Conservation (phyloP, 1,140 invertebrate species). For the Drosophila bifasciata region DNA sequence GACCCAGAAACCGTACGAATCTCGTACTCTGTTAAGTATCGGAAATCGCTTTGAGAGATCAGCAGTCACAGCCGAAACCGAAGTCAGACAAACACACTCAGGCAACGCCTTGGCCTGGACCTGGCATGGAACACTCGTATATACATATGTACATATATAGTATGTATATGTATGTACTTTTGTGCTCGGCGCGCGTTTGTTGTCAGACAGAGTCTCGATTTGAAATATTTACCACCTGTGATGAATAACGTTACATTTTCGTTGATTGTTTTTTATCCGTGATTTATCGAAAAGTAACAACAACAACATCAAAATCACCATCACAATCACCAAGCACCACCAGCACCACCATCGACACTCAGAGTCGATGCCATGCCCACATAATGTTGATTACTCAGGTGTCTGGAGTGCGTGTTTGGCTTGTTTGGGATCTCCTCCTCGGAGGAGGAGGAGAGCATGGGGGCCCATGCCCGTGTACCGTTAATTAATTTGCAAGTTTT, state of each 20-base stretch:
- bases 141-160: too few relatives aligned
- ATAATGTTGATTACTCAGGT: conserved; percentile 79
- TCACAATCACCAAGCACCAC: conserved; percentile 22
- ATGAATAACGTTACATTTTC: conserved; percentile 81
- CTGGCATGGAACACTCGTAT: not conserved
- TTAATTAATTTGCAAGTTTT: conserved; percentile 79
- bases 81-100: conserved; percentile 19
- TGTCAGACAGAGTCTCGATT: conserved; percentile 67
- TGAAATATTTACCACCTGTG: conserved; percentile 80
- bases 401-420: conserved; percentile 52
- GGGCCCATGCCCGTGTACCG: conserved; percentile 64
- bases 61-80: conserved; percentile 5
- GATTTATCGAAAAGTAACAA: conserved; percentile 70
- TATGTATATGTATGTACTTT: too few relatives aligned
- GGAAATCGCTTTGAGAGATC: conserved; percentile 53
- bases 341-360: conserved; percentile 29
- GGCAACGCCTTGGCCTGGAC: conserved; percentile 21
- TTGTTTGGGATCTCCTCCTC: conserved; percentile 9
- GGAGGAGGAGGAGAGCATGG: conserved; percentile 12
- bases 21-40: conserved; percentile 37
- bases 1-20: conserved; percentile 67
- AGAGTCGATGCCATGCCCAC: conserved; percentile 62
- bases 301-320: conserved; percentile 40
- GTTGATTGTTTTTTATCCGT: conserved; percentile 68
- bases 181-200: conserved; percentile 70